Percentiles rank a stretch among this genome's conserved stretches.
These are phyloP conservation scores for Platyscapa corneri DNA, from an alignment of 1,140 invertebrate genomes.

Conservation along the genomic window DNA sequence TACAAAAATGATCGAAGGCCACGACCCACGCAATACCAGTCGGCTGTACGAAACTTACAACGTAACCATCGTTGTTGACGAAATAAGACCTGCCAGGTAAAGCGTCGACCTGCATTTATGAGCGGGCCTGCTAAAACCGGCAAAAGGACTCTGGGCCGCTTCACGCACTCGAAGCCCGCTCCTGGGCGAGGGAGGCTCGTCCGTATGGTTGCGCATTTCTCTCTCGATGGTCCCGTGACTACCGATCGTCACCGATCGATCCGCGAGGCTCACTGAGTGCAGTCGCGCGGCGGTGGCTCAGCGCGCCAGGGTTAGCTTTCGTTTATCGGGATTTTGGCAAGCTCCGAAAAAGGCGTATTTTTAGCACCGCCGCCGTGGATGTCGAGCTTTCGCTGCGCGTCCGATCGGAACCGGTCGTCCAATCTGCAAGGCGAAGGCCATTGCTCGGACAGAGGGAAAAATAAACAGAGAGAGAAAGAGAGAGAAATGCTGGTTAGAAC, in stretches of 20 bases:
- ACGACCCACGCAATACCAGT: neutral
- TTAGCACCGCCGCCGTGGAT: conserved; percentile 56
- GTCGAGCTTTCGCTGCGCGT: neutral
- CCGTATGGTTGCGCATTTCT: neutral
- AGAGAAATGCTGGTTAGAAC: neutral
- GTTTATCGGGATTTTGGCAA: conserved; percentile 73
- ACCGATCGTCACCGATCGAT: neutral
- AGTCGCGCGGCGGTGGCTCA: neutral
- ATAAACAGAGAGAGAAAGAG: neutral
- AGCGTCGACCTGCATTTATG: conserved; percentile 60
- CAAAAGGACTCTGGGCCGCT: neutral
- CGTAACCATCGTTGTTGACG: conserved; percentile 71
- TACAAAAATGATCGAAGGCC: neutral
- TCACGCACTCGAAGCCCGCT: neutral
- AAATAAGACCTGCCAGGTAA: conserved; percentile 61
- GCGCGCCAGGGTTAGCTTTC: conserved; percentile 52
- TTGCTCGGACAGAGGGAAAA: neutral
- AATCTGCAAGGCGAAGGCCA: neutral
- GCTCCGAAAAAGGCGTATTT: conserved; percentile 66
- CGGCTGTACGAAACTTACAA: conserved; percentile 58
- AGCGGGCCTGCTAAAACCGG: neutral
- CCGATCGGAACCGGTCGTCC: neutral
- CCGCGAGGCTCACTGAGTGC: neutral
- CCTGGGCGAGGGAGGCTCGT: neutral
- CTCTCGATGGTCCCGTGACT: neutral